These are phyloP conservation scores for Drosophila simulans DNA, from an alignment of 1,140 invertebrate genomes.

Conservation along the genomic window DNA sequence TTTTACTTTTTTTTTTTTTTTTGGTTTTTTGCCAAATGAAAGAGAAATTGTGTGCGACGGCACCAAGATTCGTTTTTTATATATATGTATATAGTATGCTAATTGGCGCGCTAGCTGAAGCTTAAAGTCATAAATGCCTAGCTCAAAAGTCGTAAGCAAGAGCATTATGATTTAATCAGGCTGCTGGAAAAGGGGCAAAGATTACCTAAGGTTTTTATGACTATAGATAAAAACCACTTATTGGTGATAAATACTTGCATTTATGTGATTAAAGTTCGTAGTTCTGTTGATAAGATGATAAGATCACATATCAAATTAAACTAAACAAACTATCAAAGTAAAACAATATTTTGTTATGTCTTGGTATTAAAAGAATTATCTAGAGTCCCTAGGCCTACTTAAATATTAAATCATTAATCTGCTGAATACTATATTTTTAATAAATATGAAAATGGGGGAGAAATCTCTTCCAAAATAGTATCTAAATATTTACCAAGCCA, in stretches of 20 bases:
- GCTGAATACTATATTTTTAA: not conserved
- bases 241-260: not conserved
- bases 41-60: constrained; percentile 70
- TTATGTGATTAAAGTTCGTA: not conserved
- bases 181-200: not conserved
- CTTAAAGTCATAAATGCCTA: constrained; percentile 27
- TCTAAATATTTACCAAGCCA: not conserved
- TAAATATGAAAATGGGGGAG: not conserved
- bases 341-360: too few relatives aligned
- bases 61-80: constrained; percentile 38
- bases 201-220: not conserved
- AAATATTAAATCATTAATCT: too few relatives aligned
- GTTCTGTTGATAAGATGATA: not conserved
- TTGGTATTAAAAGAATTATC: too few relatives aligned
- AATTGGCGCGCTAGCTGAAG: constrained; percentile 64
- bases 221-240: not conserved
- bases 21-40: constrained; percentile 70
- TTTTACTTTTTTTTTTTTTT: constrained; percentile 25
- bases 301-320: not conserved
- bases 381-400: too few relatives aligned
- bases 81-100: constrained; percentile 54
- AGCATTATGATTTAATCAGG: constrained; percentile 26
- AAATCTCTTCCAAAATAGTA: constrained; percentile 6
- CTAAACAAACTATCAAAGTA: too few relatives aligned
- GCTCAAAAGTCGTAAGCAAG: constrained; percentile 9